phyloP scores from a whole-genome alignment of 2,113 vertebrate species.

The Periophthalmus modestus region DNA sequence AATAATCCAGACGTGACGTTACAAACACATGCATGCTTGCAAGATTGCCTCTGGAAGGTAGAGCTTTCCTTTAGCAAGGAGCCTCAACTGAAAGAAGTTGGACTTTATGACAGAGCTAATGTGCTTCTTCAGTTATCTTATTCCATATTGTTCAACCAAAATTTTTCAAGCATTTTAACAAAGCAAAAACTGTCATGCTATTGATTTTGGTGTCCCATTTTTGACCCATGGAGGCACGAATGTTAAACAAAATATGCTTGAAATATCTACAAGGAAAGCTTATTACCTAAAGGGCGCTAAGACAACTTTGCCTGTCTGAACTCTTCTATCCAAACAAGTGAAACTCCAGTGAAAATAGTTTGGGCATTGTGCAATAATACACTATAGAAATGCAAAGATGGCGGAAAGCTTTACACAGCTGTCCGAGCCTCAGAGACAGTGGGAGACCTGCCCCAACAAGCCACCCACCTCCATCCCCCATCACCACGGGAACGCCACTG shows the following conservation, averaged over 20 bases:
- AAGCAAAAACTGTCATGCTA: background rate
- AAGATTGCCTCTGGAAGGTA: too few relatives aligned
- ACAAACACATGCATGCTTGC: too few relatives aligned
- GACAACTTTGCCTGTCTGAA: background rate
- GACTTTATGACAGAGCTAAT: too few relatives aligned
- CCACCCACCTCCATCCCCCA: slow-evolving; percentile 44
- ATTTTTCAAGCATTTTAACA: background rate
- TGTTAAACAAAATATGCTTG: background rate
- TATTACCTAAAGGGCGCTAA: background rate
- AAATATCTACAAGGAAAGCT: background rate
- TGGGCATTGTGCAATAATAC: slow-evolving; percentile 14
- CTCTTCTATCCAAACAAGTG: background rate
- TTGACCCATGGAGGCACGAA: background rate
- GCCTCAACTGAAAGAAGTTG: too few relatives aligned
- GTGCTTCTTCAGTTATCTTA: background rate
- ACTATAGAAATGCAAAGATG: slow-evolving; percentile 26
- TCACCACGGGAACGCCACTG: slow-evolving; percentile 45
- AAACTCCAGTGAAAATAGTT: slow-evolving; percentile 21
- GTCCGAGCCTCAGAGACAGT: slow-evolving; percentile 35
- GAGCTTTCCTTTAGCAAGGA: too few relatives aligned
- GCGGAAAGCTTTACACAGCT: slow-evolving; percentile 63
- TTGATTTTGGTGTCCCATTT: background rate
- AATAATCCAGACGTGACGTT: background rate
- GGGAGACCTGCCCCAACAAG: slow-evolving; percentile 53
- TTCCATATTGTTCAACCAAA: background rate